Percentiles rank a stretch among this genome's conserved stretches.
These are phyloP conservation scores for Lordiphosa fenestrarum DNA, from an alignment of 2,888 invertebrate species.

Conservation along the genomic window DNA sequence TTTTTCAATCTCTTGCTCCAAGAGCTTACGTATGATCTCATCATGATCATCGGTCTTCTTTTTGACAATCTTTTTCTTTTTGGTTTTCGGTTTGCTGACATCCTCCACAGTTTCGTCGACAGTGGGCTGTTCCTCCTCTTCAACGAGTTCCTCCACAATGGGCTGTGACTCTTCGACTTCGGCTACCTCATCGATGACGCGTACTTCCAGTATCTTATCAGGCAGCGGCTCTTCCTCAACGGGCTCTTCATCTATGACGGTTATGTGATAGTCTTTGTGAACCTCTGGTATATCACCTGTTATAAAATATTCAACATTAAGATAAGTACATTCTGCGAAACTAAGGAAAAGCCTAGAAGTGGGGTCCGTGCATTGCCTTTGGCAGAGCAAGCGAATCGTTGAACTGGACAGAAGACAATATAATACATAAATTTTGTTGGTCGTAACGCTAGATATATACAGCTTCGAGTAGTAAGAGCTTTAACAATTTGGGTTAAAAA, in stretches of 20 bases:
- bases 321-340: constrained; percentile 1
- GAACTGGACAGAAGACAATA: constrained; percentile 44
- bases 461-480: constrained; percentile 33
- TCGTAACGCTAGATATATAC: constrained; percentile 49
- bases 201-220: constrained; percentile 71
- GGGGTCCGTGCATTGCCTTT: constrained; percentile 60
- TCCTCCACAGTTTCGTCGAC: constrained; percentile 43
- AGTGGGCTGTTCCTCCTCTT: constrained; percentile 61
- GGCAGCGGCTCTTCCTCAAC: constrained; percentile 77
- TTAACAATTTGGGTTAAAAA: constrained; percentile 24
- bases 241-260: constrained; percentile 78
- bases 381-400: constrained; percentile 53
- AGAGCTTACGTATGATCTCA: constrained; percentile 75
- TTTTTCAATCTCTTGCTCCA: constrained; percentile 79
- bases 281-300: constrained; percentile 73
- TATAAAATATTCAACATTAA: constrained; percentile 16
- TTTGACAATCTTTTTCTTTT: constrained; percentile 74
- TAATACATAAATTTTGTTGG: constrained; percentile 6
- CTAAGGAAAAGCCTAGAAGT: constrained; percentile 4
- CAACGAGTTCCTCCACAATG: constrained; percentile 74
- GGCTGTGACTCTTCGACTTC: constrained; percentile 72
- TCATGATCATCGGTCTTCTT: constrained; percentile 79
- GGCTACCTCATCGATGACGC: constrained; percentile 70
- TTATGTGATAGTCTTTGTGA: constrained; percentile 80
- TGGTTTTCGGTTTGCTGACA: constrained; percentile 60